Percentiles rank a stretch among this genome's conserved stretches.
Conservation (phyloP, 2,888 invertebrate species). For the Chrysolina americana region DNA sequence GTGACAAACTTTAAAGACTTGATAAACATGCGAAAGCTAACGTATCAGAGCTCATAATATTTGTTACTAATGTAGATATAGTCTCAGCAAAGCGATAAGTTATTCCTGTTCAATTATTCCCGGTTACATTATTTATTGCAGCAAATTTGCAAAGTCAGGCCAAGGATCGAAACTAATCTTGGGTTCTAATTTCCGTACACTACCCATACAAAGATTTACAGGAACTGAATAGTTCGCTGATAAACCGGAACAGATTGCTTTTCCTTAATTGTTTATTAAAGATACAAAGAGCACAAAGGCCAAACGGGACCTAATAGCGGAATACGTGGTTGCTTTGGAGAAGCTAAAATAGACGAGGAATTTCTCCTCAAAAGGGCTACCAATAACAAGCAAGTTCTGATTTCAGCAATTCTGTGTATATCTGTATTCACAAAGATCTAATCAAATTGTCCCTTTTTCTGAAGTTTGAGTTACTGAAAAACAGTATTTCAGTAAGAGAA, state of each 20-base stretch:
- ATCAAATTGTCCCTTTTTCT: too few species aligned
- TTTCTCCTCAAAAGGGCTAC: too few species aligned
- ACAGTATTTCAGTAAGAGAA: too few species aligned
- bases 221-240: slow-evolving; percentile 54
- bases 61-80: not conserved
- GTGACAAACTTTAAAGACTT: too few species aligned
- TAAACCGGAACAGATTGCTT: slow-evolving; percentile 45
- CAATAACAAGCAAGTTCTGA: too few species aligned
- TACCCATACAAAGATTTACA: slow-evolving; percentile 51
- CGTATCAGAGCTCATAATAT: too few species aligned
- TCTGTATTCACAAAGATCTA: too few species aligned
- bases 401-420: too few species aligned
- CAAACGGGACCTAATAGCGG: slow-evolving; percentile 43
- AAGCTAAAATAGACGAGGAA: not conserved
- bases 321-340: slow-evolving; percentile 43
- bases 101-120: not conserved
- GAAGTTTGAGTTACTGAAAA: too few species aligned
- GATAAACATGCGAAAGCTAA: too few species aligned
- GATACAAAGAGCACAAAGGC: slow-evolving; percentile 49
- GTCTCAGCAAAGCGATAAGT: not conserved
- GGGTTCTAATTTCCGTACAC: slow-evolving; percentile 4
- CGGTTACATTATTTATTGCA: not conserved
- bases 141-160: not conserved
- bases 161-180: slow-evolving; percentile 23
- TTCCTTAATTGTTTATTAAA: slow-evolving; percentile 56